phyloP scores from a whole-genome alignment of 2,888 invertebrate species.

The Hirtodrosophila histrioides region DNA sequence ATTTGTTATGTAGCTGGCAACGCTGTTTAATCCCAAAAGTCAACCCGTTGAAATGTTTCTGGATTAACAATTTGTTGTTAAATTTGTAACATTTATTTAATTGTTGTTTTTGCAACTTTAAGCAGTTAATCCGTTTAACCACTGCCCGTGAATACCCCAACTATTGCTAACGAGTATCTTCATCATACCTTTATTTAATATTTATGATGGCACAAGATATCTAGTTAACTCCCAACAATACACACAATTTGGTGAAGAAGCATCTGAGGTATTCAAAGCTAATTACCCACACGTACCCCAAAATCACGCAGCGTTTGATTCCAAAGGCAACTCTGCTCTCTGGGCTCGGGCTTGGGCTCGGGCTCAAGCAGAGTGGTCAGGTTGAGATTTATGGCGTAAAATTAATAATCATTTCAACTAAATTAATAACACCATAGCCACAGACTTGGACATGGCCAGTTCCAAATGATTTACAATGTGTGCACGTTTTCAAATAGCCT shows the following conservation, averaged over 20 bases:
- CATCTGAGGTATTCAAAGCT: slow-evolving; percentile 44
- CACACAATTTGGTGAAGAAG: slow-evolving; percentile 30
- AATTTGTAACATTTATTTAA: too few relatives aligned
- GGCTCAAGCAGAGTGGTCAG: slow-evolving; percentile 43
- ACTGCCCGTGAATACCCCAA: too few relatives aligned
- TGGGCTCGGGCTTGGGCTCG: slow-evolving; percentile 15
- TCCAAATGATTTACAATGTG: slow-evolving; percentile 74
- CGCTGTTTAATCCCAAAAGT: too few relatives aligned
- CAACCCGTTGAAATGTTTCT: too few relatives aligned
- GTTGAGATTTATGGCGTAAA: slow-evolving; percentile 68
- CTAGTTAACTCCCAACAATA: slow-evolving; percentile 22
- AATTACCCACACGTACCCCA: slow-evolving; percentile 72
- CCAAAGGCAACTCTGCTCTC: not conserved
- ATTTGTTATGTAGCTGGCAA: too few relatives aligned
- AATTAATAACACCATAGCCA: slow-evolving; percentile 67
- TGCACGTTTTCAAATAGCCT: slow-evolving; percentile 33
- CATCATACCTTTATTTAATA: slow-evolving; percentile 4
- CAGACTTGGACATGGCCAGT: slow-evolving; percentile 30
- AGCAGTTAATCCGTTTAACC: too few relatives aligned
- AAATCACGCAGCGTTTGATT: slow-evolving; percentile 47
- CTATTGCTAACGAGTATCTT: not conserved
- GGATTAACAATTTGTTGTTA: too few relatives aligned
- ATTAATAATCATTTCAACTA: slow-evolving; percentile 79
- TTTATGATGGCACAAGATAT: slow-evolving; percentile 4
- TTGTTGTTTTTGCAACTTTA: too few relatives aligned